Conservation (phyloP, 2,797 vertebrate genomes). For the Anolis apletophallus region DNA sequence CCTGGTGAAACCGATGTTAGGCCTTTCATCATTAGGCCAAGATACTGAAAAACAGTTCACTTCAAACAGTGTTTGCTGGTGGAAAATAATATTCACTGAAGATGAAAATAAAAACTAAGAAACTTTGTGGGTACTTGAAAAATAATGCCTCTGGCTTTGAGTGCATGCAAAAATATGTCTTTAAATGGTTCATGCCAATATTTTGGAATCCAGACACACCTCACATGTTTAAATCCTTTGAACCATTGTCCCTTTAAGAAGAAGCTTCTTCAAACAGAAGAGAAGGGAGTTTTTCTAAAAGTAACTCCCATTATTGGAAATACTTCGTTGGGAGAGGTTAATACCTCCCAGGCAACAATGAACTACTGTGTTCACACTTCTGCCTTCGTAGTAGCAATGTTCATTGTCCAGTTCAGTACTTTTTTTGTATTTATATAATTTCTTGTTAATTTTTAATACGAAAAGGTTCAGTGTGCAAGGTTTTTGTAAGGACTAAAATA, state of each 20-base stretch:
- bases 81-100: conserved; percentile 57
- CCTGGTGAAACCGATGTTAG: conserved; percentile 5
- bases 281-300: neutral
- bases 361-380: neutral
- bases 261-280: conserved; percentile 28
- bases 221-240: conserved; percentile 50
- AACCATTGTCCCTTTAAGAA: conserved; percentile 36
- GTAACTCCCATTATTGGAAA: neutral
- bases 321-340: neutral
- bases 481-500: neutral
- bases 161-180: conserved; percentile 54
- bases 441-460: neutral
- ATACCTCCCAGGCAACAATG: neutral
- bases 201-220: conserved; percentile 49
- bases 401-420: neutral
- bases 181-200: conserved; percentile 43
- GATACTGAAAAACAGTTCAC: conserved; percentile 54
- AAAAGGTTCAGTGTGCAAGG: neutral
- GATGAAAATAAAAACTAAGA: conserved; percentile 58
- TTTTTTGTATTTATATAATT: neutral
- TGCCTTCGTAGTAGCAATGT: neutral
- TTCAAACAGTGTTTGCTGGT: conserved; percentile 59
- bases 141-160: conserved; percentile 33
- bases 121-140: conserved; percentile 35
- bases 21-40: conserved; percentile 44